phyloP scores from a whole-genome alignment of 2,888 invertebrate genomes.

The Cheilosia pagana region DNA sequence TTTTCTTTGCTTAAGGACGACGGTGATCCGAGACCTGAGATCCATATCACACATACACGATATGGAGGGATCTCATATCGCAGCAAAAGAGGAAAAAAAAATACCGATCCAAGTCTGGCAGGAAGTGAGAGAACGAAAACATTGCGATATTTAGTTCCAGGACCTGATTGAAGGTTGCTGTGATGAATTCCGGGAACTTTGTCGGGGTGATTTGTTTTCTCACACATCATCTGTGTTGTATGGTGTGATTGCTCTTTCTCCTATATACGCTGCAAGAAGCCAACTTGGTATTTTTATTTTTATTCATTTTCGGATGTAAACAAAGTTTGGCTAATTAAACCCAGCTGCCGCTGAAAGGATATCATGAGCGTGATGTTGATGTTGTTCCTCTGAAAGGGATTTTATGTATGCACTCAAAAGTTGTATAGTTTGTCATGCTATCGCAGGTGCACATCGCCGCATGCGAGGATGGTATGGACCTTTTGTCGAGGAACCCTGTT shows the following conservation, averaged over 20 bases:
- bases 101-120: not conserved
- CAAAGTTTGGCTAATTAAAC: constrained; percentile 13
- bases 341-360: constrained; percentile 7
- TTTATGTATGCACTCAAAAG: not conserved
- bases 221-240: too few relatives aligned
- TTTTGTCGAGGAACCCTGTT: too few relatives aligned
- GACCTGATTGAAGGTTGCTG: constrained; percentile 2
- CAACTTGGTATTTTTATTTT: constrained; percentile 8
- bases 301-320: constrained; percentile 12
- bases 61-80: not conserved
- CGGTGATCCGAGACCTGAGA: constrained; percentile 6
- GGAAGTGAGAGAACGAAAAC: not conserved
- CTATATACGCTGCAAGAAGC: not conserved
- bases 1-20: constrained; percentile 61
- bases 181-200: constrained; percentile 3
- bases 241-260: not conserved
- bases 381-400: not conserved
- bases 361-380: not conserved
- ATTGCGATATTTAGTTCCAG: not conserved
- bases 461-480: too few relatives aligned
- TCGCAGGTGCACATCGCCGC: too few relatives aligned
- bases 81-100: not conserved
- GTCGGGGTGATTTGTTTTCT: too few relatives aligned
- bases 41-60: not conserved
- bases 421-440: not conserved